A percentile compares a stretch with the other conserved stretches of the same genome.
These are phyloP conservation scores for Dinomys branickii DNA, from an alignment of 2,113 vertebrate species.

Conservation along the genomic window DNA sequence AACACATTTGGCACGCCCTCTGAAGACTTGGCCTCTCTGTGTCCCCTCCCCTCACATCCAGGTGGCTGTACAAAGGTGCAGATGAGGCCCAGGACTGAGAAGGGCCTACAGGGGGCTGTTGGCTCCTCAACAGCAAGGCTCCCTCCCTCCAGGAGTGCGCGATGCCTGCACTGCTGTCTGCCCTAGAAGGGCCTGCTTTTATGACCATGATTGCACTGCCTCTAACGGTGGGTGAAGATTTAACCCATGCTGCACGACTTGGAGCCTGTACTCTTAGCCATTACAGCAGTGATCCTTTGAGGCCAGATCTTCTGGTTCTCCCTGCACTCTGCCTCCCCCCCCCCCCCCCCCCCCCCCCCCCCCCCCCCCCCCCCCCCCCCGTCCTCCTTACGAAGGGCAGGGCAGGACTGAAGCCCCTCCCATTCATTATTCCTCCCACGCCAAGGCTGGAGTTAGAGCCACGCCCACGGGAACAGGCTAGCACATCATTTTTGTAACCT, in stretches of 20 bases:
- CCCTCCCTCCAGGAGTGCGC: background rate
- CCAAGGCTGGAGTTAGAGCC: background rate
- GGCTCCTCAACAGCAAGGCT: background rate
- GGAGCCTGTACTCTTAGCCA: background rate
- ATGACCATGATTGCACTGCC: background rate
- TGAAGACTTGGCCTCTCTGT: background rate
- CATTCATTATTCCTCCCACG: background rate
- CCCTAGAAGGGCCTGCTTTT: background rate
- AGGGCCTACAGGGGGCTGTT: background rate
- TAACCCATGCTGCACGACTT: background rate
- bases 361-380: background rate
- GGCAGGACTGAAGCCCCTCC: background rate
- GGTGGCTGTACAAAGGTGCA: background rate
- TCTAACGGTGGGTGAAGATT: background rate
- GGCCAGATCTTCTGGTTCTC: background rate
- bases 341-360: background rate
- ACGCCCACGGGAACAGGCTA: rapidly evolving
- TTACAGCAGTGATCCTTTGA: background rate
- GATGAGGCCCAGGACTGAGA: background rate
- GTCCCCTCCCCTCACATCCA: background rate
- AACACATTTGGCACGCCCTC: constrained; percentile 10
- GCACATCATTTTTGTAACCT: background rate
- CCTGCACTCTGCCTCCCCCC: background rate
- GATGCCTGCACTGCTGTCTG: too few species aligned
- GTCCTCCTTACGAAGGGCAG: background rate